Evolutionary conservation across 1,140 invertebrate species (phyloP).

Genomic region (Dendroctonus valens): DNA sequence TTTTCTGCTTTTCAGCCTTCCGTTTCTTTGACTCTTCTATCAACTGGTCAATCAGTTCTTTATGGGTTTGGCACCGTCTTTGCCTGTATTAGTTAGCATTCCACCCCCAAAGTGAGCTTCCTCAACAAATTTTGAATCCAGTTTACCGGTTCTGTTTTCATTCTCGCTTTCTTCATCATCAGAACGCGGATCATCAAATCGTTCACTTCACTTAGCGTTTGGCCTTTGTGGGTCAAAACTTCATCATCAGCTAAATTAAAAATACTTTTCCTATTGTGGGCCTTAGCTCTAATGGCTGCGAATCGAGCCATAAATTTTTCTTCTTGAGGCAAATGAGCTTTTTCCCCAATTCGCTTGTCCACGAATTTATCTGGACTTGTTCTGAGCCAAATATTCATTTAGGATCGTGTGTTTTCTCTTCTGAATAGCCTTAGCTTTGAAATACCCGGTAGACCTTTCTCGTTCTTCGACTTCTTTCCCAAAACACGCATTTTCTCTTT

Average conservation of each 20-base stretch:
- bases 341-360: constrained; percentile 86
- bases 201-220: constrained; percentile 85
- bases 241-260: constrained; percentile 87
- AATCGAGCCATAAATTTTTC: constrained; percentile 84
- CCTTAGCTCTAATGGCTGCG: constrained; percentile 70
- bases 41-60: constrained; percentile 84
- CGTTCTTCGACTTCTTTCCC: constrained; percentile 77
- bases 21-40: constrained; percentile 86
- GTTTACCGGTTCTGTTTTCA: constrained; percentile 58
- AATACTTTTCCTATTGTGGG: constrained; percentile 69
- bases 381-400: constrained; percentile 76
- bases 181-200: constrained; percentile 81
- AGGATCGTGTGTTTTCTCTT: constrained; percentile 85
- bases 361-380: constrained; percentile 83
- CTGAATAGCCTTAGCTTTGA: constrained; percentile 76
- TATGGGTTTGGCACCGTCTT: constrained; percentile 69
- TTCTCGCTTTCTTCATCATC: constrained; percentile 77
- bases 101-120: constrained; percentile 90
- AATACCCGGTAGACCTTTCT: constrained; percentile 80
- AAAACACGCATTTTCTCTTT: constrained; percentile 82
- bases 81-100: constrained; percentile 64
- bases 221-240: constrained; percentile 82
- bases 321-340: constrained; percentile 69
- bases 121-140: constrained; percentile 73
- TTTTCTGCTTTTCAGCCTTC: constrained; percentile 83